Evolutionary conservation across 2,113 vertebrate species (phyloP).

Genomic region (Rhagologus leucostigma): DNA sequence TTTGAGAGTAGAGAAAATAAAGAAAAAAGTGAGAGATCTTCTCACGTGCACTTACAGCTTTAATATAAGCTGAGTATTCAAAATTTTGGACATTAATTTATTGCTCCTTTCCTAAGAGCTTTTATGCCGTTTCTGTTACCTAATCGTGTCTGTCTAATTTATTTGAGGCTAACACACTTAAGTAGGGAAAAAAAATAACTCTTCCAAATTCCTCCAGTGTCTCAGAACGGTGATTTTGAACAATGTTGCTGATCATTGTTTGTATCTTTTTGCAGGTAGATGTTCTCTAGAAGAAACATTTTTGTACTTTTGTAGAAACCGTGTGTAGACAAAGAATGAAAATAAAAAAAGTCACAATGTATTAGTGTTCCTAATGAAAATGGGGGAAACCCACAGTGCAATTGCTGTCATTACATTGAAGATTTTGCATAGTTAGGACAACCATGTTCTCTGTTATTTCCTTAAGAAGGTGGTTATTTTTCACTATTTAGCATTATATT

Average conservation of each 20-base stretch:
- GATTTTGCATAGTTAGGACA: background rate
- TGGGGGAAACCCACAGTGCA: background rate
- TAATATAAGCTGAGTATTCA: background rate
- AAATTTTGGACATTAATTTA: background rate
- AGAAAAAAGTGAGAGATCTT: background rate
- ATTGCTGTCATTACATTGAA: background rate
- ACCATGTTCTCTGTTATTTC: background rate
- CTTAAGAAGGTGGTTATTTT: background rate
- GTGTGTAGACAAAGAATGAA: background rate
- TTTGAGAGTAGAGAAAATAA: background rate
- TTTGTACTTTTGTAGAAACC: background rate
- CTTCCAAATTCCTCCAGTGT: background rate
- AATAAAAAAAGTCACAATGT: background rate
- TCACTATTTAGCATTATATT: background rate
- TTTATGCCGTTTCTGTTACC: background rate
- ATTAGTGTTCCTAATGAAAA: background rate
- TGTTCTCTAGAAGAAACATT: background rate
- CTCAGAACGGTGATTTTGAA: background rate
- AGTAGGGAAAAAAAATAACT: background rate
- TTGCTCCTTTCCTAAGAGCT: background rate
- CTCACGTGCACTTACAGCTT: background rate
- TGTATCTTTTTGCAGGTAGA: background rate
- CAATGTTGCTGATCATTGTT: background rate
- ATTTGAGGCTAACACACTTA: background rate
- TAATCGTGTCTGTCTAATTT: background rate